phyloP scores from a whole-genome alignment of 1,140 invertebrate genomes.

The Acromyrmex heyeri region DNA sequence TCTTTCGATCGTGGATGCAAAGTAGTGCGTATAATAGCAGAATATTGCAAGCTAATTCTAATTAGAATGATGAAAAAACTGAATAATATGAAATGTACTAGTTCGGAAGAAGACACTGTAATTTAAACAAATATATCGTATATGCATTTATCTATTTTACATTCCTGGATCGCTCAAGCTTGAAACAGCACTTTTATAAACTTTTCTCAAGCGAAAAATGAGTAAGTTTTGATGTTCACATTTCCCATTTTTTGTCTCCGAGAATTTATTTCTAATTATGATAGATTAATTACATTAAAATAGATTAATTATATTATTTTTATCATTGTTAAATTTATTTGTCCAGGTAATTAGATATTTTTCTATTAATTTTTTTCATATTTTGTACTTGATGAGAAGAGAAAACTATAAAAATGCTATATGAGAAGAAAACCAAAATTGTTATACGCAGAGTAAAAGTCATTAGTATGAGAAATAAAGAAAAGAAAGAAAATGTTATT shows the following conservation, averaged over 20 bases:
- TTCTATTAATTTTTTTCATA: neutral
- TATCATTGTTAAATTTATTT: slow-evolving; percentile 1
- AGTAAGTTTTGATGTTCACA: neutral
- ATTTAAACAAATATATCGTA: slow-evolving; percentile 29
- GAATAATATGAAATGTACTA: neutral
- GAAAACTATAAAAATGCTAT: neutral
- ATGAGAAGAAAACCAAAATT: neutral
- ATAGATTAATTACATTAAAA: neutral
- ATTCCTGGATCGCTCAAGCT: neutral
- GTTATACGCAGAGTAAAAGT: neutral
- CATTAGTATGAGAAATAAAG: neutral
- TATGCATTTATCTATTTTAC: neutral
- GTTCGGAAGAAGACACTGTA: neutral
- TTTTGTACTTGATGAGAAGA: slow-evolving; percentile 23
- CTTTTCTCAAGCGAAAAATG: neutral
- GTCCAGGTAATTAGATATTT: neutral
- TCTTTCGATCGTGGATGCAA: neutral
- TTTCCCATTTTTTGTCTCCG: neutral
- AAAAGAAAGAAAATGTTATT: neutral
- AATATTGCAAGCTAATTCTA: slow-evolving; percentile 19
- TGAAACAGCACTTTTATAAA: neutral
- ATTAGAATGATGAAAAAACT: slow-evolving; percentile 21
- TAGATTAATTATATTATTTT: neutral
- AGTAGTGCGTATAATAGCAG: neutral
- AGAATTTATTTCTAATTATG: neutral